These are phyloP conservation scores for Rhopilema esculentum DNA, from an alignment of 30 jellyfish, hydroid and myxozoan genomes.

Conservation along the genomic window DNA sequence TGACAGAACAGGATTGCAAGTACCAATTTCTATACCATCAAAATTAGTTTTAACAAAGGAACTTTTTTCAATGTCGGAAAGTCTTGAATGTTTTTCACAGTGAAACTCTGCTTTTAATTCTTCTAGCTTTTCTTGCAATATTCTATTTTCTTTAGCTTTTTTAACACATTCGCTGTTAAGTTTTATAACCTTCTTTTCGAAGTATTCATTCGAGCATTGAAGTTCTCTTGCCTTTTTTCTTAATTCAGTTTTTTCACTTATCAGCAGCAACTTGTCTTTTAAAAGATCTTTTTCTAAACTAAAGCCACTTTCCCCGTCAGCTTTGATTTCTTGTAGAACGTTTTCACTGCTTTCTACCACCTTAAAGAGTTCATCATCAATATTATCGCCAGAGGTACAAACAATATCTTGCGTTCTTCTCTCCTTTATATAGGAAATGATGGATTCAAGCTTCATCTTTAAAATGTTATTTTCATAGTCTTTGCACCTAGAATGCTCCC, in stretches of 20 bases:
- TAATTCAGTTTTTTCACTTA: neutral
- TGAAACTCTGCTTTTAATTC: neutral
- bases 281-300: neutral
- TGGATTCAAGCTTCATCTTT: neutral
- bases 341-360: neutral
- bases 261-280: neutral
- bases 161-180: slow-evolving; percentile 46
- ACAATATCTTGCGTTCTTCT: neutral
- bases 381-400: neutral
- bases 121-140: neutral
- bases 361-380: neutral
- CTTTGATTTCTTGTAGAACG: neutral
- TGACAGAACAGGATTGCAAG: neutral
- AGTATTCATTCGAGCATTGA: slow-evolving; percentile 32
- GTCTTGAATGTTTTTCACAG: neutral
- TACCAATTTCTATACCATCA: neutral
- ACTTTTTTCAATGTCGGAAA: neutral
- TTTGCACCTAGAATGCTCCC: neutral
- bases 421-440: neutral
- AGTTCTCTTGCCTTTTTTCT: neutral
- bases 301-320: too few relatives aligned
- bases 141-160: slow-evolving; percentile 22
- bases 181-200: slow-evolving; percentile 34
- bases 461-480: neutral
- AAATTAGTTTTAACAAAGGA: too few relatives aligned